These are phyloP conservation scores for Ostrea denselamellosa DNA, from an alignment of 1,140 invertebrate species.

Conservation along the genomic window DNA sequence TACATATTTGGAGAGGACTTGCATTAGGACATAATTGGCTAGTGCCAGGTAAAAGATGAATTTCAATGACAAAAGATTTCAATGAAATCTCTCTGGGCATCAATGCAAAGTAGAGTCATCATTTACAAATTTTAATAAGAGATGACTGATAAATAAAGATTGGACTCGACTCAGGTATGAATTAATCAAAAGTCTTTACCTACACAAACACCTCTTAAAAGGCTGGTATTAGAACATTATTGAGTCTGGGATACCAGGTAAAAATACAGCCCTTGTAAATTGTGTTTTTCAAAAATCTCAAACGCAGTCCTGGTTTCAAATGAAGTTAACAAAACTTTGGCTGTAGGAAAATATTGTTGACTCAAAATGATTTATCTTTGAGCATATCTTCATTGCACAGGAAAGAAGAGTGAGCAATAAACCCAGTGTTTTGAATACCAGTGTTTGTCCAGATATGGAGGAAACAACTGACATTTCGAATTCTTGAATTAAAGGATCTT, in stretches of 20 bases:
- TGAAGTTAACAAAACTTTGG: slow-evolving; percentile 19
- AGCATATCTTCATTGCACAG: slow-evolving; percentile 12
- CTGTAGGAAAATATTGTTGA: slow-evolving; percentile 16
- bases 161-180: slow-evolving; percentile 2
- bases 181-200: slow-evolving; percentile 30
- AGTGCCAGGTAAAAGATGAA: slow-evolving; percentile 24
- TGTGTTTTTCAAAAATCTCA: slow-evolving; percentile 18
- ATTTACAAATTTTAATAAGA: slow-evolving; percentile 33
- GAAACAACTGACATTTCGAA: no score
- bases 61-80: slow-evolving; percentile 20
- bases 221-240: slow-evolving; percentile 25
- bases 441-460: not conserved
- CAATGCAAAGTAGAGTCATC: slow-evolving; percentile 20
- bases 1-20: slow-evolving; percentile 28
- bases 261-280: slow-evolving; percentile 5
- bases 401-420: not conserved
- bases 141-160: slow-evolving; percentile 25
- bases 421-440: slow-evolving; percentile 1
- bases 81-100: slow-evolving; percentile 6
- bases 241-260: slow-evolving; percentile 1
- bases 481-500: not conserved
- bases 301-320: slow-evolving; percentile 15
- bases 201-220: slow-evolving; percentile 9
- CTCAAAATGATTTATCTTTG: slow-evolving; percentile 13
- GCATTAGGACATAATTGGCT: slow-evolving; percentile 18